These are phyloP conservation scores for Zaprionus davidi DNA, from an alignment of 1,140 invertebrate genomes.

Conservation along the genomic window DNA sequence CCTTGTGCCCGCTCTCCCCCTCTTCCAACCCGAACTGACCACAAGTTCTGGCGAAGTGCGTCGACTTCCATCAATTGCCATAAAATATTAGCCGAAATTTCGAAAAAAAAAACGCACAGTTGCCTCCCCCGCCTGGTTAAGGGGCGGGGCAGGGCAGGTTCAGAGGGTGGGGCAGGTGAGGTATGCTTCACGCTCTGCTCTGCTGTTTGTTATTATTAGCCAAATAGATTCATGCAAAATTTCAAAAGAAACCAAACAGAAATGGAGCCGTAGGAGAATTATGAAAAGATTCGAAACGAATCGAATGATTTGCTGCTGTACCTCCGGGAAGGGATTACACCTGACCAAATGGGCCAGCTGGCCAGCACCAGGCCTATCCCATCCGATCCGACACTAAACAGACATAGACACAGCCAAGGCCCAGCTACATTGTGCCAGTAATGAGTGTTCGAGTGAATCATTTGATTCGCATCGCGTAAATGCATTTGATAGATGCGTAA, in stretches of 20 bases:
- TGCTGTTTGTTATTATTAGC: conserved; percentile 76
- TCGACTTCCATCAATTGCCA: conserved; percentile 73
- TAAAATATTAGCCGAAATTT: conserved; percentile 68
- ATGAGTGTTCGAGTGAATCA: conserved; percentile 26
- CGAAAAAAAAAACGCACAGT: conserved; percentile 53
- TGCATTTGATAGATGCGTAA: neutral
- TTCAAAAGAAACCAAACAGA: conserved; percentile 73
- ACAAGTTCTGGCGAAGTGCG: conserved; percentile 48
- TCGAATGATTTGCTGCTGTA: conserved; percentile 65
- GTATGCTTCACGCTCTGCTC: conserved; percentile 24
- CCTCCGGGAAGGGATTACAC: conserved; percentile 66
- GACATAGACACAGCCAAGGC: conserved; percentile 18
- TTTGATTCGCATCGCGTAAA: conserved; percentile 2
- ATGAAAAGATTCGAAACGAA: conserved; percentile 66
- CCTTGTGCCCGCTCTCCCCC: neutral
- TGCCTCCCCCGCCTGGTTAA: conserved; percentile 21
- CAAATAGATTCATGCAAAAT: conserved; percentile 63
- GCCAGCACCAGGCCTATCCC: too few relatives aligned
- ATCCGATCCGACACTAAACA: conserved; percentile 58
- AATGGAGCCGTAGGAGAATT: conserved; percentile 45
- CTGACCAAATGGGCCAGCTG: conserved; percentile 39
- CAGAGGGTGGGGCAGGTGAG: neutral
- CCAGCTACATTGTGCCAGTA: conserved; percentile 33
- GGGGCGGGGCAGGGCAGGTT: neutral
- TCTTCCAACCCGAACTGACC: conserved; percentile 18